These are phyloP conservation scores for Poeciliopsis prolifica DNA, from an alignment of 2,113 vertebrate species.

Conservation along the genomic window DNA sequence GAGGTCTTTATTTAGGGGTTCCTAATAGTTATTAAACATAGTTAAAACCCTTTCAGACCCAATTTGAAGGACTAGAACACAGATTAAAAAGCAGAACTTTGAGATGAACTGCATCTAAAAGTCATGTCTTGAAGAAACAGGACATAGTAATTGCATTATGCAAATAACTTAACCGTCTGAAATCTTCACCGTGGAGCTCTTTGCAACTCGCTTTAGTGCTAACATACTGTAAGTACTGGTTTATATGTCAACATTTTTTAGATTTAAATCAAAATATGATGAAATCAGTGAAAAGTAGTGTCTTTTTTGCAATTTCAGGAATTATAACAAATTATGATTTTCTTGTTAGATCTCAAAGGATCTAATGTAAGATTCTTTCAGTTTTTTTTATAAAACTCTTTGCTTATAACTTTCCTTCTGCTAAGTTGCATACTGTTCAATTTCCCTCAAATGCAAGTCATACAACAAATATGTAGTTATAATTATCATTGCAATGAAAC, in stretches of 20 bases:
- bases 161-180: not conserved
- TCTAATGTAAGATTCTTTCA: too few relatives aligned
- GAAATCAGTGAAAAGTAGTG: not conserved
- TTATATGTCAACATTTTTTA: not conserved
- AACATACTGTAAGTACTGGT: not conserved
- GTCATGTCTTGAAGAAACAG: not conserved
- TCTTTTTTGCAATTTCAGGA: not conserved
- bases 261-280: not conserved
- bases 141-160: not conserved
- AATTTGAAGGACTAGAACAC: not conserved
- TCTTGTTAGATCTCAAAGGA: not conserved
- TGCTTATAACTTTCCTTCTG: not conserved
- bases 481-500: too few relatives aligned
- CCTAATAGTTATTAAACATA: not conserved
- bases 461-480: not conserved
- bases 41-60: not conserved
- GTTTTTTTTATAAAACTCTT: not conserved
- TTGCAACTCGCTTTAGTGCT: not conserved
- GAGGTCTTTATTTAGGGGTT: constrained; percentile 44
- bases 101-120: too few relatives aligned
- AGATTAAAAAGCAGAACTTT: not conserved
- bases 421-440: not conserved
- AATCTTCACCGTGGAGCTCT: not conserved
- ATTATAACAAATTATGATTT: not conserved
- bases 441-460: not conserved